These are phyloP conservation scores for Diogma glabrata DNA, from an alignment of 2,888 invertebrate species.

Conservation along the genomic window DNA sequence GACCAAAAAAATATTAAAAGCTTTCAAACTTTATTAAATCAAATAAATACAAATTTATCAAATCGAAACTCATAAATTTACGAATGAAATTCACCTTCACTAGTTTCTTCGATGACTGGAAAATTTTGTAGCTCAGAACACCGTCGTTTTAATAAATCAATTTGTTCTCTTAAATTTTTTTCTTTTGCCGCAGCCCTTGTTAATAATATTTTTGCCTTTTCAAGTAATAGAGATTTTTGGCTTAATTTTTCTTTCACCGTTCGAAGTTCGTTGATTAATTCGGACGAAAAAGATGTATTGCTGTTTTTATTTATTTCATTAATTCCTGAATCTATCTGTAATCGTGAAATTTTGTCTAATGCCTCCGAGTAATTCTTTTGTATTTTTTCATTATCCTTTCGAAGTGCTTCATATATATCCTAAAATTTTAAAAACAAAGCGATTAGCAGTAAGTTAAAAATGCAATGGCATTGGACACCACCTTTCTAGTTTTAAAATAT, in stretches of 20 bases:
- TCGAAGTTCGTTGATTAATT: constrained; percentile 34
- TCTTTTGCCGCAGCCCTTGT: constrained; percentile 53
- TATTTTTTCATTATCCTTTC: constrained; percentile 13
- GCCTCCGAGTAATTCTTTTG: constrained; percentile 30
- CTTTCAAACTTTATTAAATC: too few relatives aligned
- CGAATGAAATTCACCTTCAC: constrained; percentile 25
- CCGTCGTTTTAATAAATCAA: constrained; percentile 31
- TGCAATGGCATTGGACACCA: too few relatives aligned
- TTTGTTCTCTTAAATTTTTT: constrained; percentile 45
- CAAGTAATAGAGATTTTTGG: constrained; percentile 47
- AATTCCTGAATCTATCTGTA: constrained; percentile 29
- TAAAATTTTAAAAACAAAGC: constrained; percentile 6
- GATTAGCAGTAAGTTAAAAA: too few relatives aligned
- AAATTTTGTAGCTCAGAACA: constrained; percentile 37
- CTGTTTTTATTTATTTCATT: not conserved
- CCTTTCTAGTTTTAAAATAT: too few relatives aligned
- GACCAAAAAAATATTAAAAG: too few relatives aligned
- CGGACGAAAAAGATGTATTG: not conserved
- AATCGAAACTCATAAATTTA: too few relatives aligned
- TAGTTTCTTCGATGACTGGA: constrained; percentile 37
- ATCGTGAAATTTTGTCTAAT: constrained; percentile 26
- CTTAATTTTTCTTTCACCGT: constrained; percentile 43
- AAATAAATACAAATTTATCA: too few relatives aligned
- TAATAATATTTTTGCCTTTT: constrained; percentile 50
- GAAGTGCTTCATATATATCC: constrained; percentile 14